Evolutionary conservation across 53 echinoderm and acorn worm species (phyloP), one percentile per base, ranked within the genome.

Genomic region (Henricia sp.): DNA sequence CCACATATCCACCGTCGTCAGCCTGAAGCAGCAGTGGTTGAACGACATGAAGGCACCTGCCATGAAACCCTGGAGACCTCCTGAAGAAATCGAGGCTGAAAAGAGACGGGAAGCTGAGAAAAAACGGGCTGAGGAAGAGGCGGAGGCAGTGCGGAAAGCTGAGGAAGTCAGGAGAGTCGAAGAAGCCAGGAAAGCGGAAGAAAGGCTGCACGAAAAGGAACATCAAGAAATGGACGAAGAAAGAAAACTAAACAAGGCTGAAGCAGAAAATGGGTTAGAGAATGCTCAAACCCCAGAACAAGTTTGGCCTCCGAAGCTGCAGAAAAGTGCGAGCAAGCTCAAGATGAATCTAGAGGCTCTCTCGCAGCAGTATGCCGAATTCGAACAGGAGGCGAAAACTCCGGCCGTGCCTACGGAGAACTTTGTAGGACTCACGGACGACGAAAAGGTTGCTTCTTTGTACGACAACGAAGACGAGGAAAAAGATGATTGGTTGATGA

Each of bases 11-110:
- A 90, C 69, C 4, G 54, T 93, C 26, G 69, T 90, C 52, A 88
- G 83, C 53, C 72, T 82, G n/a, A 95, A 95, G 42, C 70, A 88
- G 52, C 87, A 91, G 72, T 93, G 93, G 93, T 60, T 95, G 77
- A 93, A 89, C 26, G 86, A 95, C 74, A 91, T 78, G 56, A 86
- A 89, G 43, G 91, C 89, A 5, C 91, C 89, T 6, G 89, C 86
- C 71, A 91, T 95, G 68, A 69, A 67, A 25, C 87, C 93, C 0
- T 83, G 75, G 84, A 74, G 82, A 10, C 85, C 91, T 1, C 87
- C 91, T 2, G 86, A 85, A 16, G 88, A 84, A 21, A 86, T 72
- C 34, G 26, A 83, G 57, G 83, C 83, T 34, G 91, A 88, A 84
- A 71, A 91, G 54, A 70, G 69, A 35, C 56, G 88, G 52, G 75